These are phyloP conservation scores for Temnothorax unifasciatus DNA, from an alignment of 2,888 invertebrate genomes.

Conservation along the genomic window DNA sequence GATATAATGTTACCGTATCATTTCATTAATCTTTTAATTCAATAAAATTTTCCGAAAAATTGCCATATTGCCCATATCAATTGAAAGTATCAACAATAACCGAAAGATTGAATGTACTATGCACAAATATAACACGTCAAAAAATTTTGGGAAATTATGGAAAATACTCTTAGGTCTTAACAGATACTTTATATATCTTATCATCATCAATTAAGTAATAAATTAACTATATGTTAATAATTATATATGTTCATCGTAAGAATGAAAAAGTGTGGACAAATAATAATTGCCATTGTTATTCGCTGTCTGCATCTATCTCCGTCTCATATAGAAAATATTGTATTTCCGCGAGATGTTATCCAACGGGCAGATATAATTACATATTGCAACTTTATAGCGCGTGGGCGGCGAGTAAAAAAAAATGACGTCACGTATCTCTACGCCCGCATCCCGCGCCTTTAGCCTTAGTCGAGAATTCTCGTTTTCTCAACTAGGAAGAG, in stretches of 20 bases:
- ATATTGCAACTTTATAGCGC: constrained; percentile 42
- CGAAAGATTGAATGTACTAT: not conserved
- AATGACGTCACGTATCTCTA: constrained; percentile 36
- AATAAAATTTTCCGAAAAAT: not conserved
- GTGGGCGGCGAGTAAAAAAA: constrained; percentile 31
- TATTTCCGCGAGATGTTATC: constrained; percentile 45
- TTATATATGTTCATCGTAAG: not conserved
- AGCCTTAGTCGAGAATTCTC: constrained; percentile 44
- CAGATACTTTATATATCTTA: not conserved
- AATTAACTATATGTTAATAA: constrained; percentile 9
- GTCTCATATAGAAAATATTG: constrained; percentile 18
- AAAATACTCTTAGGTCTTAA: not conserved
- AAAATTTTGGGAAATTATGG: not conserved
- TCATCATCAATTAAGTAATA: not conserved
- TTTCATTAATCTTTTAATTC: not conserved
- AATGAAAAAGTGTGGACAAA: not conserved
- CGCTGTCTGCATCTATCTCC: not conserved
- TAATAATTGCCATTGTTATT: not conserved
- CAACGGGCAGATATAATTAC: constrained; percentile 45
- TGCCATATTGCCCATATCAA: not conserved
- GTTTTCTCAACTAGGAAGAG: constrained; percentile 34
- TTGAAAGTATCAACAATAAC: not conserved
- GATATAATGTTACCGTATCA: not conserved
- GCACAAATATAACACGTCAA: not conserved
- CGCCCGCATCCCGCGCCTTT: constrained; percentile 19